A percentile compares a stretch with the other conserved stretches of the same genome.
Conservation (phyloP, 2,888 invertebrate species). For the Trissoscelio sp. region DNA sequence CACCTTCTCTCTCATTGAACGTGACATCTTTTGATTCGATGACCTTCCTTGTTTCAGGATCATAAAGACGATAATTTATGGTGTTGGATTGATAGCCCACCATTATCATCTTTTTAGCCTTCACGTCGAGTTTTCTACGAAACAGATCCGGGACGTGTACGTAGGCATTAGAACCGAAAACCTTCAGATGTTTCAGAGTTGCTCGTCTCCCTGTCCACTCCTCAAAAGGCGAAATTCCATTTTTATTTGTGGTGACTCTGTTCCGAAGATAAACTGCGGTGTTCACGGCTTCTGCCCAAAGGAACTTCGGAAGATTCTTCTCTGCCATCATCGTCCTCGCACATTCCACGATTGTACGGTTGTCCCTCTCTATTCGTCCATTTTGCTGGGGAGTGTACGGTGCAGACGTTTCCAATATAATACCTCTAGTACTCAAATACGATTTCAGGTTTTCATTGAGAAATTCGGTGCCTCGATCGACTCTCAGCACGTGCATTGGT, state of each 20-base stretch:
- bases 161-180: slow-evolving; percentile 68
- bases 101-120: slow-evolving; percentile 68
- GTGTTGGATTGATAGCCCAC: slow-evolving; percentile 67
- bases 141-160: slow-evolving; percentile 65
- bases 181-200: slow-evolving; percentile 55
- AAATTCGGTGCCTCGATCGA: slow-evolving; percentile 21
- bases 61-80: slow-evolving; percentile 61
- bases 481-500: slow-evolving; percentile 8
- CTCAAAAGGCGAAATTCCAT: slow-evolving; percentile 70
- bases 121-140: slow-evolving; percentile 69
- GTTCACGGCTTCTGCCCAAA: slow-evolving; percentile 69
- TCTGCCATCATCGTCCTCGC: slow-evolving; percentile 11
- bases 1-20: slow-evolving; percentile 46
- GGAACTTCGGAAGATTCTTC: slow-evolving; percentile 1
- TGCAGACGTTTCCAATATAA: slow-evolving; percentile 55
- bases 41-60: slow-evolving; percentile 47
- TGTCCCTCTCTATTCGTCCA: slow-evolving; percentile 54
- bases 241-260: no score
- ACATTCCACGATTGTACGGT: slow-evolving; percentile 41
- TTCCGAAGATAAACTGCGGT: slow-evolving; percentile 58
- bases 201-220: slow-evolving; percentile 69
- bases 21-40: slow-evolving; percentile 56
- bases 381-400: slow-evolving; percentile 66
- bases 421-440: slow-evolving; percentile 41
- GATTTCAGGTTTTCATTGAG: slow-evolving; percentile 7